These are phyloP conservation scores for Nylanderia fulva DNA, from an alignment of 1,140 invertebrate genomes.

Conservation along the genomic window DNA sequence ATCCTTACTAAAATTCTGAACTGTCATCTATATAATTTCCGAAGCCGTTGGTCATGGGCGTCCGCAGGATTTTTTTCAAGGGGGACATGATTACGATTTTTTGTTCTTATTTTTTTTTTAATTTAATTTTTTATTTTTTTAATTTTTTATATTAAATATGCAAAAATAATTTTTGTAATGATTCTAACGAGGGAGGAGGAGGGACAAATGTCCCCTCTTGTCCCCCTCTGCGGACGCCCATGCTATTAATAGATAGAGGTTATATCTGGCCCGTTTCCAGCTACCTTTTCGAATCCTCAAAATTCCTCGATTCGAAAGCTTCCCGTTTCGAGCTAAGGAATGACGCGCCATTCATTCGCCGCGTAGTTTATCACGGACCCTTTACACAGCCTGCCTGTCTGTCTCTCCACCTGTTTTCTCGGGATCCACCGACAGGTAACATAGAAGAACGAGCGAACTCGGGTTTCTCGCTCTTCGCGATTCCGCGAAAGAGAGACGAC, in stretches of 20 bases:
- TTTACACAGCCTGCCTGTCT: neutral
- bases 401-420: conserved; percentile 48
- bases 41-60: too few relatives aligned
- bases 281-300: neutral
- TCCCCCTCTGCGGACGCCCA: too few relatives aligned
- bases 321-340: neutral
- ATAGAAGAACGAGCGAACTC: neutral
- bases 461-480: conserved; percentile 1
- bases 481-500: conserved; percentile 19
- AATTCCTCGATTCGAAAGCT: conserved; percentile 24
- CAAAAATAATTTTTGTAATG: too few relatives aligned
- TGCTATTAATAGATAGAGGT: too few relatives aligned
- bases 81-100: too few relatives aligned
- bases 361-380: conserved; percentile 2
- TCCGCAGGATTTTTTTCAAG: too few relatives aligned
- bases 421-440: conserved; percentile 42
- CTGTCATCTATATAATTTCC: neutral
- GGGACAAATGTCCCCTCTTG: too few relatives aligned
- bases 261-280: neutral
- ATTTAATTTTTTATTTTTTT: too few relatives aligned
- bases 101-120: too few relatives aligned
- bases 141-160: too few relatives aligned
- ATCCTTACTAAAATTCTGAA: too few relatives aligned
- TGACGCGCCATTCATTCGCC: conserved; percentile 27
- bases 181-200: too few relatives aligned